Evolutionary conservation across 2,888 invertebrate genomes (phyloP).

Genomic region (Rhagium mordax): DNA sequence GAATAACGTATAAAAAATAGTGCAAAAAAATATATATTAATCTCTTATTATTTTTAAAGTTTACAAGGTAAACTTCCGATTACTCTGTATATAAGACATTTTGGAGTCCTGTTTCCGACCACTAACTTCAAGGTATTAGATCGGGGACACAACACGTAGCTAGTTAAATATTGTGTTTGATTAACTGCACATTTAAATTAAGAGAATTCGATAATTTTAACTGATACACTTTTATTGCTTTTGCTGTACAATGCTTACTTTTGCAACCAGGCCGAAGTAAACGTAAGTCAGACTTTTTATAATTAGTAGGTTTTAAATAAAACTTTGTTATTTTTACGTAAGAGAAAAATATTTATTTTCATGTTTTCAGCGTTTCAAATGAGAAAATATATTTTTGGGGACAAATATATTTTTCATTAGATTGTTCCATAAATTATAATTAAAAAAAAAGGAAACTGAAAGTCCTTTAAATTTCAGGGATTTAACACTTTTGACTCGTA

Average conservation of each 20-base stretch:
- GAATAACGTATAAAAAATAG: too few relatives aligned
- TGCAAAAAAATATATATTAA: too few relatives aligned
- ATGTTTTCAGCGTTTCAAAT: too few relatives aligned
- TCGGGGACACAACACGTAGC: background rate
- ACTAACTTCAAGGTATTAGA: background rate
- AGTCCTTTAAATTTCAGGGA: too few relatives aligned
- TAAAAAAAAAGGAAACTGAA: too few relatives aligned
- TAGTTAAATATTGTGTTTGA: background rate
- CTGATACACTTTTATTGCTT: conserved; percentile 56
- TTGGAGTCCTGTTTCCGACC: background rate
- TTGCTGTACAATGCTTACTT: conserved; percentile 70
- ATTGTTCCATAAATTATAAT: background rate
- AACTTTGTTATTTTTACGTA: background rate
- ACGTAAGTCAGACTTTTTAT: conserved; percentile 74
- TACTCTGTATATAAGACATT: too few relatives aligned
- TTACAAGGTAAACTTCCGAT: too few relatives aligned
- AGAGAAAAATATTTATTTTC: too few relatives aligned
- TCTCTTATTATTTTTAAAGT: too few relatives aligned
- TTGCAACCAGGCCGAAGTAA: conserved; percentile 80
- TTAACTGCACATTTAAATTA: background rate
- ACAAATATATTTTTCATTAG: background rate
- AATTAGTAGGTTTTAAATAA: background rate
- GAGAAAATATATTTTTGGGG: too few relatives aligned
- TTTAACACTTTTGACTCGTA: too few relatives aligned
- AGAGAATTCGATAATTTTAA: background rate